Percentiles rank a stretch among this genome's conserved stretches.
Evolutionary conservation across 1,140 invertebrate genomes (phyloP).

Genomic region (Rhopalosiphum padi): DNA sequence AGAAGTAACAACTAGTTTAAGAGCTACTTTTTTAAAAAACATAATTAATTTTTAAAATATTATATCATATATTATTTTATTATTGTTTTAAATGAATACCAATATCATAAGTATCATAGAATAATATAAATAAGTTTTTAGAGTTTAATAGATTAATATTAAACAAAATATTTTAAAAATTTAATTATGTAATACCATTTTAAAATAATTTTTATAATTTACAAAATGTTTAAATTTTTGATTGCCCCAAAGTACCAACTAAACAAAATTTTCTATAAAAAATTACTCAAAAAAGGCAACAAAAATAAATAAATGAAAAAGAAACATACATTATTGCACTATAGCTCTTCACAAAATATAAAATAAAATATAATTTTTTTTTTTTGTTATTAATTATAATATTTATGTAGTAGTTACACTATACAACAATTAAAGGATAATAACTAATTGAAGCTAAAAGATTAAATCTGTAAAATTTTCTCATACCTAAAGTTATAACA

Average conservation of each 20-base stretch:
- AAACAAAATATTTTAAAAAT: too few relatives aligned
- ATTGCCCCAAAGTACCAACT: not conserved
- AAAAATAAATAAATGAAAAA: not conserved
- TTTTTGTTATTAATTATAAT: not conserved
- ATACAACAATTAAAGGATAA: too few relatives aligned
- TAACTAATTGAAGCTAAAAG: not conserved
- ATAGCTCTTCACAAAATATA: too few relatives aligned
- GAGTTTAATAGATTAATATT: too few relatives aligned
- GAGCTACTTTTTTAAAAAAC: too few relatives aligned
- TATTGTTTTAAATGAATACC: too few relatives aligned
- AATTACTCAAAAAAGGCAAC: not conserved
- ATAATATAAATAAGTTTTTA: too few relatives aligned
- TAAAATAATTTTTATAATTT: not conserved
- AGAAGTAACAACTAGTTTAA: not conserved
- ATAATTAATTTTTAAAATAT: too few relatives aligned
- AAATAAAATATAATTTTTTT: not conserved
- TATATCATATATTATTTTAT: too few relatives aligned
- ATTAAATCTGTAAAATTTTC: not conserved
- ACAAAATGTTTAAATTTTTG: not conserved
- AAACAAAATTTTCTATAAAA: not conserved
- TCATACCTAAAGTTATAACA: not conserved
- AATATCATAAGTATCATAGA: too few relatives aligned
- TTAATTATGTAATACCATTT: too few relatives aligned
- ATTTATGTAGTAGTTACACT: not conserved
- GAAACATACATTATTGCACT: too few relatives aligned